A percentile compares a stretch with the other conserved stretches of the same genome.
phyloP scores from a whole-genome alignment of 1,140 invertebrate species.

The Drosophila orosa region DNA sequence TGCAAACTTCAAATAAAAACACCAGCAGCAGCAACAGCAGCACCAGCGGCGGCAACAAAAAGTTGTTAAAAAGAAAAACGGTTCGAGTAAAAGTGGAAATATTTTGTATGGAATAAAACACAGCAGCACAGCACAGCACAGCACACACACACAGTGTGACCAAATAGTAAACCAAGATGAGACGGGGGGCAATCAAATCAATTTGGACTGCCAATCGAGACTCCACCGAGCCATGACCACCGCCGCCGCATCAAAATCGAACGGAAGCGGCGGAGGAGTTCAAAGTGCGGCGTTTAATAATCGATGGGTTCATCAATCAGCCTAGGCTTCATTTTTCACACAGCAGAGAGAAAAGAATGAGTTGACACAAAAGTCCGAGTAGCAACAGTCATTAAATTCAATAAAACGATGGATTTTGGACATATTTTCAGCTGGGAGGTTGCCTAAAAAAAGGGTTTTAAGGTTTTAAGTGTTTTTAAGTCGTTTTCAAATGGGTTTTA shows the following conservation, averaged over 20 bases:
- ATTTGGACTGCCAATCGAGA: conserved; percentile 32
- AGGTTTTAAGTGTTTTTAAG: background rate
- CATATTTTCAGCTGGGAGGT: background rate
- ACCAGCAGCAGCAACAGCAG: conserved; percentile 20
- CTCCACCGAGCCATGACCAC: conserved; percentile 39
- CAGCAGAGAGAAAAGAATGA: conserved; percentile 17
- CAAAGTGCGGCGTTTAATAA: conserved; percentile 35
- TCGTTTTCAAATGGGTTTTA: background rate
- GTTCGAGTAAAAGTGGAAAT: conserved; percentile 24
- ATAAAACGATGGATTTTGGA: conserved; percentile 32
- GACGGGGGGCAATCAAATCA: conserved; percentile 33
- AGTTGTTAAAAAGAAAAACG: conserved; percentile 49
- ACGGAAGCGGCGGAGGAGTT: background rate
- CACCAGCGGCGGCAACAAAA: conserved; percentile 7
- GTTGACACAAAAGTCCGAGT: conserved; percentile 27
- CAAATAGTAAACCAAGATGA: conserved; percentile 17
- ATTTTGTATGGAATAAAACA: conserved; percentile 42
- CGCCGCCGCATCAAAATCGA: conserved; percentile 25
- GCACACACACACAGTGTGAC: background rate
- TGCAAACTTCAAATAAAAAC: conserved; percentile 61
- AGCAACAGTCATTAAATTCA: conserved; percentile 21
- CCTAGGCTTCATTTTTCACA: conserved; percentile 32
- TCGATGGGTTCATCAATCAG: conserved; percentile 50
- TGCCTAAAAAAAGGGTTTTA: background rate
- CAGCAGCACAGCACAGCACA: conserved; percentile 11